A percentile compares a stretch with the other conserved stretches of the same genome.
Evolutionary conservation across 2,888 invertebrate species (phyloP).

Genomic region (Eubasilissa splendida): DNA sequence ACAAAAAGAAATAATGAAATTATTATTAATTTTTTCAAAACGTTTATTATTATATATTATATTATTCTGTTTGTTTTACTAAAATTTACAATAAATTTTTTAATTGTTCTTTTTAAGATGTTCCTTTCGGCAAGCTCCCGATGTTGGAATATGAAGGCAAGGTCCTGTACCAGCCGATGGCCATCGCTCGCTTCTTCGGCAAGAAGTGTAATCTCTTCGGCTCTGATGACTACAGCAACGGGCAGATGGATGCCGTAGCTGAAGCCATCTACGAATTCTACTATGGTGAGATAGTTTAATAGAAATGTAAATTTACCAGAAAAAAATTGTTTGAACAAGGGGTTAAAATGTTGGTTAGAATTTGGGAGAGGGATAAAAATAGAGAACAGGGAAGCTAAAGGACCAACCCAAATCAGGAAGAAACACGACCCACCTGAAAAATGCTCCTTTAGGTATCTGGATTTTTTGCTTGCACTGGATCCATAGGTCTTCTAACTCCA

Average conservation of each 20-base stretch:
- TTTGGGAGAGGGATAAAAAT: too few species aligned
- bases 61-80: not conserved
- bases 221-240: conserved; percentile 68
- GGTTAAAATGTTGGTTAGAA: too few species aligned
- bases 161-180: conserved; percentile 66
- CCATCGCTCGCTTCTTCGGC: conserved; percentile 72
- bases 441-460: too few species aligned
- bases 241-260: conserved; percentile 68
- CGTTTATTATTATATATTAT: too few species aligned
- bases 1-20: too few species aligned
- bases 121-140: conserved; percentile 68
- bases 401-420: too few species aligned
- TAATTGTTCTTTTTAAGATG: conserved; percentile 61
- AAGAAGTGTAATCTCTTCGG: conserved; percentile 69
- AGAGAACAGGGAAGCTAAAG: too few species aligned
- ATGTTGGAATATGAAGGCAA: conserved; percentile 68
- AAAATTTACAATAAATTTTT: not conserved
- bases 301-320: not conserved
- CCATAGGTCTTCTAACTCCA: too few species aligned
- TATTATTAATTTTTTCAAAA: too few species aligned
- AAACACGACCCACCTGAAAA: too few species aligned
- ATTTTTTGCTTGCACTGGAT: too few species aligned
- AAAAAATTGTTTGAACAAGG: not conserved
- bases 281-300: conserved; percentile 64
- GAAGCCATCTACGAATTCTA: conserved; percentile 70